phyloP scores from a whole-genome alignment of 2,888 invertebrate species.

The Tachina fera region DNA sequence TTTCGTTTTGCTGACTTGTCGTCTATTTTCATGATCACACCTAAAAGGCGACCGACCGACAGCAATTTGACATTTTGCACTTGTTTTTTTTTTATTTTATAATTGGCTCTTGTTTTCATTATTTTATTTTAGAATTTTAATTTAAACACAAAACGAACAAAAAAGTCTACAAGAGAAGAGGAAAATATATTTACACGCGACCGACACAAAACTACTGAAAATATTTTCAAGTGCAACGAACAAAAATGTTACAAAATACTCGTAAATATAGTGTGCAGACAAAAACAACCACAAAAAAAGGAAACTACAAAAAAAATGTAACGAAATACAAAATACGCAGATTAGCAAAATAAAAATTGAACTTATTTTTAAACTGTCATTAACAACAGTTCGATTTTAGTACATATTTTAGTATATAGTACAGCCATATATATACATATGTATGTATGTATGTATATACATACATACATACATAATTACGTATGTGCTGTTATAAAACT shows the following conservation, averaged over 20 bases:
- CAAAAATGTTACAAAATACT: conserved; percentile 61
- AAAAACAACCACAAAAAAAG: conserved; percentile 22
- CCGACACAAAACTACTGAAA: conserved; percentile 71
- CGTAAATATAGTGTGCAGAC: conserved; percentile 60
- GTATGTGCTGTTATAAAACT: not conserved
- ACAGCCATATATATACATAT: not conserved
- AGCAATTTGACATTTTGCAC: conserved; percentile 55
- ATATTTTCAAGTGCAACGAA: conserved; percentile 68
- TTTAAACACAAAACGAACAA: conserved; percentile 27
- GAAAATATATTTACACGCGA: conserved; percentile 51
- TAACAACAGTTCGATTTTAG: not conserved
- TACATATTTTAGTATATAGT: not conserved
- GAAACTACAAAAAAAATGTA: conserved; percentile 9
- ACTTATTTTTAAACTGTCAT: conserved; percentile 10
- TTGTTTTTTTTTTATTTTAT: conserved; percentile 31
- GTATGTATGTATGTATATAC: too few species aligned
- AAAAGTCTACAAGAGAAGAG: not conserved
- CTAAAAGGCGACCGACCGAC: conserved; percentile 47
- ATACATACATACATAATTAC: not conserved
- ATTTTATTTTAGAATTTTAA: conserved; percentile 34
- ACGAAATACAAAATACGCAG: conserved; percentile 14
- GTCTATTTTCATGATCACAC: conserved; percentile 46
- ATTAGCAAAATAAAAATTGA: conserved; percentile 23
- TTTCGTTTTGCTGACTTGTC: not conserved
- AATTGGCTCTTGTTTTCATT: conserved; percentile 43